These are phyloP conservation scores for Ceratina japonica DNA, from an alignment of 1,140 invertebrate genomes.

Conservation along the genomic window DNA sequence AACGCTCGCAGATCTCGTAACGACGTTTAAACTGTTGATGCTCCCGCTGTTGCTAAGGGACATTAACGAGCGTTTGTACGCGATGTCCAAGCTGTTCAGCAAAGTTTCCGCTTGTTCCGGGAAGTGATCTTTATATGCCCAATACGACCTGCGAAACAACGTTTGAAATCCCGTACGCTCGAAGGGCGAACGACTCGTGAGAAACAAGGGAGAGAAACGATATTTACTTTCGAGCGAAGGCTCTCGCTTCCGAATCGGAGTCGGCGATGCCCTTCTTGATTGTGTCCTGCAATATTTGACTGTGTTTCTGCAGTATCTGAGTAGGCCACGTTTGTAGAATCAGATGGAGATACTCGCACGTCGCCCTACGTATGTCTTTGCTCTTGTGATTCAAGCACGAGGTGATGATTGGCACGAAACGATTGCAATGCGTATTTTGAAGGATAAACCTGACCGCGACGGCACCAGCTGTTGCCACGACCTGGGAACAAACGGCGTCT, in stretches of 20 bases:
- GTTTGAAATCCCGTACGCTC: neutral
- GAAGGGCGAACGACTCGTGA: neutral
- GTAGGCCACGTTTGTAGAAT: slow-evolving; percentile 93
- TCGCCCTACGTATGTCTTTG: slow-evolving; percentile 91
- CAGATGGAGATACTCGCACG: slow-evolving; percentile 92
- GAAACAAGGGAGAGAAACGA: neutral
- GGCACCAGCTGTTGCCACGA: slow-evolving; percentile 94
- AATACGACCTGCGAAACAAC: slow-evolving; percentile 87
- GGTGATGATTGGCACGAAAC: slow-evolving; percentile 93
- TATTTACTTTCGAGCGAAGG: slow-evolving; percentile 85
- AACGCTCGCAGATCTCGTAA: slow-evolving; percentile 72
- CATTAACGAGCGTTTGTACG: slow-evolving; percentile 90
- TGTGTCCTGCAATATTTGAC: slow-evolving; percentile 87
- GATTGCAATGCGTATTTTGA: slow-evolving; percentile 89
- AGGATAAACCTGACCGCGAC: slow-evolving; percentile 95
- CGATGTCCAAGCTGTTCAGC: slow-evolving; percentile 89
- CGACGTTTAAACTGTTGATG: slow-evolving; percentile 78
- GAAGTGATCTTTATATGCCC: slow-evolving; percentile 94
- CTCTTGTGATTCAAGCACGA: slow-evolving; percentile 91
- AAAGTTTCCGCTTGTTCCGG: slow-evolving; percentile 93
- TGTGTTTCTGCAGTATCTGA: slow-evolving; percentile 90
- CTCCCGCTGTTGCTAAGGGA: slow-evolving; percentile 79
- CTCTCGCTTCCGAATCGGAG: slow-evolving; percentile 93
- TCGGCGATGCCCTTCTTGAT: slow-evolving; percentile 94
- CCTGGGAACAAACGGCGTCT: slow-evolving; percentile 76